Percentiles rank a stretch among this genome's conserved stretches.
phyloP scores from a whole-genome alignment of 2,888 invertebrate species.

The Laspeyria flexula region DNA sequence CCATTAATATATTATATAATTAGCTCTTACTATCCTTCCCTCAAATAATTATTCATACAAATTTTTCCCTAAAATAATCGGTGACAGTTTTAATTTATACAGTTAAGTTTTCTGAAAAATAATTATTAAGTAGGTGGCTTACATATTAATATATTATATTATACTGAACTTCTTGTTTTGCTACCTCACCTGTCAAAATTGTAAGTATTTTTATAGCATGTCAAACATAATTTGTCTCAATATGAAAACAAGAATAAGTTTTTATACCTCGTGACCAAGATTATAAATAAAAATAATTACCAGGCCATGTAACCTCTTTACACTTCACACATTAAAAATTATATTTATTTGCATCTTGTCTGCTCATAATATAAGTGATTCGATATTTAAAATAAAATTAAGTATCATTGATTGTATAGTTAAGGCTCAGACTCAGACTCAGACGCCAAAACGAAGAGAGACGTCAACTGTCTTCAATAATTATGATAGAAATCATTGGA shows the following conservation, averaged over 20 bases:
- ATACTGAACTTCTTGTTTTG: not conserved
- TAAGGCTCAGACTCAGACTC: no score
- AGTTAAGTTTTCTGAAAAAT: no score
- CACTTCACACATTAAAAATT: constrained; percentile 23
- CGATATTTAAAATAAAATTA: constrained; percentile 21
- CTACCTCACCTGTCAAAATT: not conserved
- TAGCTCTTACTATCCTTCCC: no score
- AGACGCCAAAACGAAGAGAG: no score
- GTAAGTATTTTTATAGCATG: not conserved
- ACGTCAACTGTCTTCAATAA: no score
- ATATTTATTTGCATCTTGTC: constrained; percentile 19
- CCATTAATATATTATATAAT: no score
- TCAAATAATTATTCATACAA: no score
- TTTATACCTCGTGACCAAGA: not conserved
- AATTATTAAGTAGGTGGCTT: no score
- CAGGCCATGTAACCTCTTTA: constrained; percentile 6
- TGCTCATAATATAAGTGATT: constrained; percentile 24
- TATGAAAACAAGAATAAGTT: not conserved
- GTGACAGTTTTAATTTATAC: no score
- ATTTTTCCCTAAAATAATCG: no score
- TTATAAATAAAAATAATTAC: constrained; percentile 21
- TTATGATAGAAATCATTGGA: no score
- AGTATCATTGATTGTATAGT: constrained; percentile 35
- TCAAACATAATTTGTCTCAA: not conserved
- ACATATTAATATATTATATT: no score